Evolutionary conservation across 2,797 vertebrate genomes (phyloP).

Genomic region (Scolopax bukidnonensis): DNA sequence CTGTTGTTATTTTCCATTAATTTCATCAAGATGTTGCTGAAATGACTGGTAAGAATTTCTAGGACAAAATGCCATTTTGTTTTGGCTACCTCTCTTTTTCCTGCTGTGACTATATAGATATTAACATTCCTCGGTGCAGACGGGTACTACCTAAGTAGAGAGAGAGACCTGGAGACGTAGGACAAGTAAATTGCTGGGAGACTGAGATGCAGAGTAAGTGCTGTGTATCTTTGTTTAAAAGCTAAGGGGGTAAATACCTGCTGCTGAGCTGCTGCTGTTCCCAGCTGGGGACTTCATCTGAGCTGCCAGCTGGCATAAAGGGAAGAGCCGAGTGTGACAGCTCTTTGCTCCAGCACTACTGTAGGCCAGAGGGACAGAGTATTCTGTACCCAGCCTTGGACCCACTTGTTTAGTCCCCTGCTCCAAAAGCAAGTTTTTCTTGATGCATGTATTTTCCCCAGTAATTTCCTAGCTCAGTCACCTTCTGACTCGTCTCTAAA

Average conservation of each 20-base stretch:
- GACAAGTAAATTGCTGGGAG: neutral
- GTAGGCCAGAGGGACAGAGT: neutral
- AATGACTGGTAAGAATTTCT: neutral
- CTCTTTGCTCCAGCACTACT: neutral
- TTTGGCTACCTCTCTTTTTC: neutral
- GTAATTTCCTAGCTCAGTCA: neutral
- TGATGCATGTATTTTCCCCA: neutral
- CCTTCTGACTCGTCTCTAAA: neutral
- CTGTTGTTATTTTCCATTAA: neutral
- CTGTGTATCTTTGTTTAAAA: neutral
- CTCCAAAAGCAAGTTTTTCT: neutral
- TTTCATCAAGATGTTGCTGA: neutral
- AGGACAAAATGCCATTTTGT: neutral
- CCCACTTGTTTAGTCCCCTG: neutral
- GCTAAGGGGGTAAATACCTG: neutral
- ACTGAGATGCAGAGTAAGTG: neutral
- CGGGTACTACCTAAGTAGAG: neutral
- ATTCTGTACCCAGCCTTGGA: too few relatives aligned
- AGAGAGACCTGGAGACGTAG: neutral
- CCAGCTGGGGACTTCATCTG: neutral
- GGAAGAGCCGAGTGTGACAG: neutral
- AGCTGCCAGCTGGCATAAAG: neutral
- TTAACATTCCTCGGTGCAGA: neutral
- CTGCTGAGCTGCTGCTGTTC: neutral
- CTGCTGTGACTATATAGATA: neutral